A percentile compares a stretch with the other conserved stretches of the same genome.
Evolutionary conservation across 30 jellyfish, hydroid and myxozoan species (phyloP).

Genomic region (Catostylus mosaicus): DNA sequence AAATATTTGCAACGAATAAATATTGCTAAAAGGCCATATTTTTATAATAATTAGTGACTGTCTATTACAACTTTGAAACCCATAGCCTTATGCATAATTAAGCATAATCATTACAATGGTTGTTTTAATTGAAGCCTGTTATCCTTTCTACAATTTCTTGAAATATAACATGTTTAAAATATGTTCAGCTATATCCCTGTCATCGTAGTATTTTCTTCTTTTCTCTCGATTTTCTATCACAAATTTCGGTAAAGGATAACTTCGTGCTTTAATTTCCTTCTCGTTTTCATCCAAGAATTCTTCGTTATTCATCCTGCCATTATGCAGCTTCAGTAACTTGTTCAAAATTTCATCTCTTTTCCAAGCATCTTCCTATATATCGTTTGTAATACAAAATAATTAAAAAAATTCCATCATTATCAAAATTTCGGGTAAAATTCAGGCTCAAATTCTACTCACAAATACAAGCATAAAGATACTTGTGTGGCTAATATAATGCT

Average conservation of each 20-base stretch:
- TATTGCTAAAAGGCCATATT: no score
- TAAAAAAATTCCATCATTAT: no score
- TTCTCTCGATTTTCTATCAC: background rate
- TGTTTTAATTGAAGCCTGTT: no score
- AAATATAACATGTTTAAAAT: background rate
- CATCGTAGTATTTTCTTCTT: background rate
- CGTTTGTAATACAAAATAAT: no score
- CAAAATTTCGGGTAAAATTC: no score
- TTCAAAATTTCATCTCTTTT: background rate
- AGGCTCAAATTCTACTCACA: no score
- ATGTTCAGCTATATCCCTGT: conserved; percentile 1
- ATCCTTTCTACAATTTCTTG: background rate
- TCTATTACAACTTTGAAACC: background rate
- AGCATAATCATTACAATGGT: no score
- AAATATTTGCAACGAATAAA: no score
- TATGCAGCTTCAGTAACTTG: background rate
- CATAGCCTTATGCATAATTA: no score
- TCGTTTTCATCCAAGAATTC: background rate
- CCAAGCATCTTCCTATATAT: background rate
- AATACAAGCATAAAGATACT: no score
- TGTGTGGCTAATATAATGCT: no score
- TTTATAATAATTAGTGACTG: background rate
- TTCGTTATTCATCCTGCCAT: background rate
- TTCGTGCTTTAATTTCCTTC: background rate
- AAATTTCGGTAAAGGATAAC: background rate